Base-by-base conservation (phyloP, 1,140 invertebrate species). In the Magallana gigas region DNA sequence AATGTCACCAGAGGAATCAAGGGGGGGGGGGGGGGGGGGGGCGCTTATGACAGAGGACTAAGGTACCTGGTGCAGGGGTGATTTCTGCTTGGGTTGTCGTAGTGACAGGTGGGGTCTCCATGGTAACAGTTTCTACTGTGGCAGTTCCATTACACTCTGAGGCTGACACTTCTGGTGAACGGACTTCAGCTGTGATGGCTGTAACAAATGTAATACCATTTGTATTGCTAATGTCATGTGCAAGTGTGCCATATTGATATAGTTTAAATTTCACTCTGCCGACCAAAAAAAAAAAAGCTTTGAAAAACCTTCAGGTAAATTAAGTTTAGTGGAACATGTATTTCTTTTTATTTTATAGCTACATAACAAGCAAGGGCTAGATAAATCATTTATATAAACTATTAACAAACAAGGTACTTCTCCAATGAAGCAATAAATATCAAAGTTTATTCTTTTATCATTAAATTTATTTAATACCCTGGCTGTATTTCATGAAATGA, bases 51-150 rank as follows among this genome's bases (percentile, higher is more conserved):
- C 36, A 48, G 36, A 48, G 36, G 36, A 5, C 36, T 76, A 29
- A 23, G 18, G 23, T 85, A 85, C 87, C 87, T 88, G 83, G 71
- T 48, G 68, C 64, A 57, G 48, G 81, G 4, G 86, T 88, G 29
- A 91, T 91, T 62, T 91, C 85, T 62, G 88, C 90, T 84, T 91
- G 87, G 82, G 90, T 91, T 68, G 90, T 91, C 23, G 88, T 88
- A 1, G 85, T 87, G 16, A 64, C 36, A 64, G 83, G 60, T 60
- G 58, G 23, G n/a, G 60, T n/a, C 12, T 64, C 60, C 29, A 60
- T 48, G 23, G 29, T 6, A 36, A 60, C 57, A 56, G 59, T 56
- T 12, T 48, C 60, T 60, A 56, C 83, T 64, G 18, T 60, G 23
- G 58, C 59, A 64, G 83, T 84, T 36, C 60, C 83, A 60, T 84